phyloP scores from a whole-genome alignment of 2,113 vertebrate species.

The Gallinago jamesoni region DNA sequence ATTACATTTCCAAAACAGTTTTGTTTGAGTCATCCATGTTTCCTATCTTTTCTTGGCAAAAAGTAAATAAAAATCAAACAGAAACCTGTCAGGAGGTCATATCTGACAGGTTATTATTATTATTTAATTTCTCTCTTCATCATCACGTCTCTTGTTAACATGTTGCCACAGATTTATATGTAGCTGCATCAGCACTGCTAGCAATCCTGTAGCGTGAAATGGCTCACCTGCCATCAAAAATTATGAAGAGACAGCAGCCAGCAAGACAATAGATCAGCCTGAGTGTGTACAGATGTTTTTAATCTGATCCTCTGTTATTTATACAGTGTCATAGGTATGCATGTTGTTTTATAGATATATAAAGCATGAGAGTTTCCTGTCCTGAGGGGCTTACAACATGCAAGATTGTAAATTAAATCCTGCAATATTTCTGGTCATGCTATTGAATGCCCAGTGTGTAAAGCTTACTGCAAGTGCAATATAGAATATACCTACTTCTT shows the following conservation, averaged over 20 bases:
- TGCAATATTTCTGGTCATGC: slow-evolving; percentile 1
- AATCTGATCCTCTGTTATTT: slow-evolving; percentile 34
- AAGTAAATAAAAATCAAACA: not conserved
- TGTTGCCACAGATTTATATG: not conserved
- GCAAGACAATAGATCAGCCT: slow-evolving; percentile 31
- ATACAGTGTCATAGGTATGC: slow-evolving; percentile 43
- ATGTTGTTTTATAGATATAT: slow-evolving; percentile 27
- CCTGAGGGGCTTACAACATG: slow-evolving; percentile 1
- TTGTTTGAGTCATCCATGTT: not conserved
- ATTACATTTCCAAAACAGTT: not conserved
- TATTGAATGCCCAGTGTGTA: not conserved
- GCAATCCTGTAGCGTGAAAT: not conserved
- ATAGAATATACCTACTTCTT: not conserved
- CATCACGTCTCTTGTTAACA: not conserved
- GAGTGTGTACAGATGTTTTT: slow-evolving; percentile 47
- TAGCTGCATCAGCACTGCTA: not conserved
- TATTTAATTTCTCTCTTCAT: not conserved
- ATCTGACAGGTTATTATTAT: not conserved
- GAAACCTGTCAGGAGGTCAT: not conserved
- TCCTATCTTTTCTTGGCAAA: not conserved
- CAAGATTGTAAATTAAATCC: slow-evolving; percentile 22
- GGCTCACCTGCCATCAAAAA: not conserved
- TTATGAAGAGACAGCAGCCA: slow-evolving; percentile 13
- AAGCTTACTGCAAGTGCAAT: not conserved
- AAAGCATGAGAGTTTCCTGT: slow-evolving; percentile 50